A percentile compares a stretch with the other conserved stretches of the same genome.
phyloP scores from a whole-genome alignment of 2,113 vertebrate genomes.

The Callorhinus ursinus region DNA sequence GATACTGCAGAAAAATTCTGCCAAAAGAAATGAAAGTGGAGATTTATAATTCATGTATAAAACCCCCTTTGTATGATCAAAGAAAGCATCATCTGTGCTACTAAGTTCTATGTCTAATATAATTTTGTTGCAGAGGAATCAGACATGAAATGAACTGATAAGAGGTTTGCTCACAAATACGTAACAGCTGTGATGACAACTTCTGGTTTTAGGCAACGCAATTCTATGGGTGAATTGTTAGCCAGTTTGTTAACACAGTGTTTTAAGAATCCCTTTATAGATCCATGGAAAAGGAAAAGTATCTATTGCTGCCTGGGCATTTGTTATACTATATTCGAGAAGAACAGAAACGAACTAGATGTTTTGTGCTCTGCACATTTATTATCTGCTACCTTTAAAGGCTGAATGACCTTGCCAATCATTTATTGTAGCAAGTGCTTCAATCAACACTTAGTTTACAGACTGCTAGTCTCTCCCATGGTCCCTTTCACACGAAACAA shows the following conservation, averaged over 20 bases:
- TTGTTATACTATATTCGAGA: neutral
- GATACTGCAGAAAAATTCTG: conserved; percentile 53
- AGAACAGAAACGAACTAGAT: neutral
- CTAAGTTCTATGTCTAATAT: conserved; percentile 58
- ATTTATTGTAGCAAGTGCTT: neutral
- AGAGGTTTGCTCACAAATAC: conserved; percentile 62
- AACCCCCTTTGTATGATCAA: conserved; percentile 66
- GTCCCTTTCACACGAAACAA: neutral
- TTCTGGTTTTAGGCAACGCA: conserved; percentile 43
- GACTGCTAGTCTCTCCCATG: neutral
- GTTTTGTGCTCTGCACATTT: conserved; percentile 14
- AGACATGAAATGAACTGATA: conserved; percentile 51
- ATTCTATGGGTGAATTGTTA: conserved; percentile 43
- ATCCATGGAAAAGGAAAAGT: conserved; percentile 43
- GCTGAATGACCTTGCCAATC: neutral
- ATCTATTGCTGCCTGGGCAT: neutral
- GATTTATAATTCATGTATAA: conserved; percentile 49
- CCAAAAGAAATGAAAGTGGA: conserved; percentile 53
- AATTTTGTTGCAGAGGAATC: conserved; percentile 57
- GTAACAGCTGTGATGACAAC: conserved; percentile 21
- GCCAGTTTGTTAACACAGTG: conserved; percentile 38
- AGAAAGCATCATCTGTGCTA: conserved; percentile 54
- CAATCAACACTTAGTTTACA: neutral
- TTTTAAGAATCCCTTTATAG: conserved; percentile 32
- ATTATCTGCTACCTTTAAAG: neutral